Evolutionary conservation across 1,140 invertebrate species (phyloP), one percentile per base, ranked within the genome.

Genomic region (Trichonephila inaurata): DNA sequence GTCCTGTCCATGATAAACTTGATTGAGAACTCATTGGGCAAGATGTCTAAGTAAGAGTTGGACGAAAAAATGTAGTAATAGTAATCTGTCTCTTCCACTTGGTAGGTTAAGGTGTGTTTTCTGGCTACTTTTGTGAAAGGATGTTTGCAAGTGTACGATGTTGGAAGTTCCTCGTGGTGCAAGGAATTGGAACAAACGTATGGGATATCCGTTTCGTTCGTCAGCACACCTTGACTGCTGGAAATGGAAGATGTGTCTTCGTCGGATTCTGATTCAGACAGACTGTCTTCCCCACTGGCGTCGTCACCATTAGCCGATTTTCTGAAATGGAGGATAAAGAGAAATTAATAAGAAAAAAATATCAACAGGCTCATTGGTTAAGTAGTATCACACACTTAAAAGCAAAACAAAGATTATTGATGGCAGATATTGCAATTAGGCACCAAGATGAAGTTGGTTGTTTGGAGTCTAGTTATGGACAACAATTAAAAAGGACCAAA

Each of bases 171-270:
- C 40, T 16, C 19, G 61, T 91, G 69, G 5, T 51, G 12, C 14
- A 94, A 21, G 16, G 94, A 51, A 19, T 89, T 62, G n/a, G 62
- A 33, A 14, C 94, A 93, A 4, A 72, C 21, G n/a, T 72, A 86
- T 0, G 40, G 24, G 2, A 12, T 4, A 8, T 92, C 85, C n/a
- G 94, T 93, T 16, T 94, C 91, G 83, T 94, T 94, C 12, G 66
- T 24, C 16, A 92, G 28, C 4, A 62, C 94, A 24, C 91, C 94
- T 87, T 94, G 94, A 44, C 94, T 94, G 82, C 94, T 94, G 8
- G 94, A 94, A 12, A 94, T 92, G 21, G 94, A 94, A 61, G 94
- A 94, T 0, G 94, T 94, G 19, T 85, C 91, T 18, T 92, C 94
- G 51, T 94, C 94, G 10, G 91, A 93, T 77, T 92, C 94, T 21